Evolutionary conservation across 1,140 invertebrate genomes (phyloP), one percentile per base, ranked within the genome.

Genomic region (Drosophila pruinosa): DNA sequence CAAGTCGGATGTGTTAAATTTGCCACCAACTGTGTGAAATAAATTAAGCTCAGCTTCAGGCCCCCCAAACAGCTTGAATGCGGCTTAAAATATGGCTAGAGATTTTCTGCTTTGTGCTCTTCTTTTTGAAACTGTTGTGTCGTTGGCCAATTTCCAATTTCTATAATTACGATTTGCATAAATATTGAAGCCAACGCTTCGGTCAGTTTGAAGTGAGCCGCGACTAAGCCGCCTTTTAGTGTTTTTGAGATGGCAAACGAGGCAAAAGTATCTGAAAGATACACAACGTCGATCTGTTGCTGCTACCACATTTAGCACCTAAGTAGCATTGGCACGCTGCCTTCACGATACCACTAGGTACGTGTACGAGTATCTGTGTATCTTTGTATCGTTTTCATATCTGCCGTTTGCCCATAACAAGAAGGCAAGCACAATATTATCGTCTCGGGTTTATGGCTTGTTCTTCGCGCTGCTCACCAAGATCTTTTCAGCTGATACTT

Each of bases 11-110:
- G 71, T 86, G 82, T 82, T 82, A 88, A 75, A 82, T 78, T 73
- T 78, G 54, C 82, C 82, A 88, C 82, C 82, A 78, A 82, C 78
- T 78, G 82, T 78, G 82, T 75, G 80, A 86, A 88, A 78, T 75
- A 80, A 86, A 86, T 86, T 81, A 77, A 75, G 54, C 63, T 48
- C 34, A n/a, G n/a, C n/a, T n/a, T n/a, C n/a, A 59, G 39, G 28
- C 45, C 17, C 12, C 61, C 39, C 39, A 54, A 34, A 54, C 15
- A 34, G 38, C 31, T 59, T 14, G 43, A 48, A 50, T 38, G 28
- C 34, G 22, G 24, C 34, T 45, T 57, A 15, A 56, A 67, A 72
- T 65, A 53, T 59, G 56, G 12, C 43, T 50, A 41, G 7, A 39
- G 15, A 12, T 48, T 17, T 38, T 45, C 7, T 31, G 34, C 7